Base-by-base conservation (phyloP, 2,113 vertebrate genomes). In the Notechis scutatus region DNA sequence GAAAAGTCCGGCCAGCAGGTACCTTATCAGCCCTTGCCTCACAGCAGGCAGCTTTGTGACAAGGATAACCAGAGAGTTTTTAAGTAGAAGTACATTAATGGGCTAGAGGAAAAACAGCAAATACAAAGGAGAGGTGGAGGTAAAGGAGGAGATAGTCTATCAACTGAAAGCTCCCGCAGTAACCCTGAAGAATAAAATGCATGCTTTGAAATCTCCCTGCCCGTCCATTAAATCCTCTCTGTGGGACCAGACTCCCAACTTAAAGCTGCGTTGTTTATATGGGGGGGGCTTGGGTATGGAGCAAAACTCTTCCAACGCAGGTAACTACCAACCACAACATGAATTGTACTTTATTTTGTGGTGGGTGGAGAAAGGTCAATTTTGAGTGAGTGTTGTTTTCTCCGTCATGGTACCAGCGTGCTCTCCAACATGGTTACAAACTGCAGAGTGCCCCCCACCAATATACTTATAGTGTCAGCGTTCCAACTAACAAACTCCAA, bases 201-300 rank as follows among this genome's bases (percentile, higher is more conserved):
- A 93, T 69, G 93, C 92, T 47, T 11, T 26, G 87, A 45, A 39
- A 87, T 88, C 90, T 93, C 92, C 93, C 6, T 81, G 90, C 90
- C 61, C 52, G 1, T n/a, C 91, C 86, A 92, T 92, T 88, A 88
- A 50, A 0, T 23, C 21, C 93, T 93, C 92, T 95, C 93, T 90
- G 94, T 61, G 1, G 15, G 69, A 81, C 18, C 69, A 81, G 34
- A 20, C 69, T 39, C 18, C 34, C 18, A 81, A 18, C 34, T 39
- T 39, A 39, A 34, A 81, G 88, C 87, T 88, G 69, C 92, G 95
- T 94, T 95, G 93, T 92, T 96, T 93, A 93, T 93, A 94, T 59
- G 69, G 5, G 15, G n/a, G 39, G n/a, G n/a, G 69, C 15, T 74
- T 74, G n/a, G 69, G n/a, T 39, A 2, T 7, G 15, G 34, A 81